Evolutionary conservation across 2,888 invertebrate genomes (phyloP).

Genomic region (Lasioglossum morio): DNA sequence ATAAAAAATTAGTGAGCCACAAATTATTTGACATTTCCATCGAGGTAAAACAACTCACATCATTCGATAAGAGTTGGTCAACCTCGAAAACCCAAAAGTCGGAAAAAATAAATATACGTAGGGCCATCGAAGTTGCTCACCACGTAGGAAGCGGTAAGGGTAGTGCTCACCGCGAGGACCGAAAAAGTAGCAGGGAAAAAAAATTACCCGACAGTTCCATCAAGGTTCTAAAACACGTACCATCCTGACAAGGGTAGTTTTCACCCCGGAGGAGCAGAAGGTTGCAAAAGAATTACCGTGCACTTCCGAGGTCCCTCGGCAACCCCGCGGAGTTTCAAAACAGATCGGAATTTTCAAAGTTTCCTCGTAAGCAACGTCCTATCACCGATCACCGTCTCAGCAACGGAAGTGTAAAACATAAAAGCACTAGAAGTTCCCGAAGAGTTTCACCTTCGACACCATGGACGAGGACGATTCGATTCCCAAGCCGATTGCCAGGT

Average conservation of each 20-base stretch:
- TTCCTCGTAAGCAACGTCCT: not conserved
- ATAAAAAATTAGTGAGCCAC: not conserved
- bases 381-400: not conserved
- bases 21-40: not conserved
- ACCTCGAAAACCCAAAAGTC: not conserved
- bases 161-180: not conserved
- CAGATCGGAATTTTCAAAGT: conserved; percentile 5
- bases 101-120: not conserved
- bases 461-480: not conserved
- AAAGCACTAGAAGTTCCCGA: not conserved
- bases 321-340: not conserved
- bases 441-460: conserved; percentile 3
- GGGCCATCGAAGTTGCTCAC: not conserved
- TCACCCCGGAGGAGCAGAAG: not conserved
- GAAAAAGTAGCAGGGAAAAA: not conserved
- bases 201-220: not conserved
- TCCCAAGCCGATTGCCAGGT: conserved; percentile 4
- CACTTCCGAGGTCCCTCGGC: not conserved
- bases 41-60: not conserved
- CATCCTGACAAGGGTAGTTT: not conserved
- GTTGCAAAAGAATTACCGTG: not conserved
- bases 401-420: not conserved
- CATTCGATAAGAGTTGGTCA: not conserved
- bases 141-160: not conserved
- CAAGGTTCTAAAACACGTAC: not conserved